Evolutionary conservation across 2,797 vertebrate species (phyloP).

Genomic region (Chaenodraco wilsoni): DNA sequence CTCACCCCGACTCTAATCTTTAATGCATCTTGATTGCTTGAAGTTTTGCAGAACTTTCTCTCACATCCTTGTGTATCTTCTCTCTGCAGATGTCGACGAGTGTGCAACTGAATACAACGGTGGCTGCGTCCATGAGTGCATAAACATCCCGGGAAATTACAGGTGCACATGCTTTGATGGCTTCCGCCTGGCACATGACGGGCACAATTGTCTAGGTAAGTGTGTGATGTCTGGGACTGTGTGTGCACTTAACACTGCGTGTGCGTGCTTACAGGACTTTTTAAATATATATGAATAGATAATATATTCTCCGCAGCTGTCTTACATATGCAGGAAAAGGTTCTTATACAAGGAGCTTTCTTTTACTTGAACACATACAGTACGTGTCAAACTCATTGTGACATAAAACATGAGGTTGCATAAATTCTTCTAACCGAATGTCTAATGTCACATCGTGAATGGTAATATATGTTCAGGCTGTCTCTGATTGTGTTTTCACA

Average conservation of each 20-base stretch:
- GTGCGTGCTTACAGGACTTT: not conserved
- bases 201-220: conserved; percentile 99
- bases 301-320: not conserved
- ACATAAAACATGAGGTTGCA: conserved; percentile 54
- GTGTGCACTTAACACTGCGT: conserved; percentile 9
- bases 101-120: conserved; percentile 86
- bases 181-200: conserved; percentile 94
- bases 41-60: conserved; percentile 6
- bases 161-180: conserved; percentile 97
- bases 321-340: conserved; percentile 33
- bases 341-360: conserved; percentile 26
- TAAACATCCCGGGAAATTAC: conserved; percentile 96
- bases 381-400: conserved; percentile 40
- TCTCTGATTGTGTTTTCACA: conserved; percentile 45
- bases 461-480: conserved; percentile 62
- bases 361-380: conserved; percentile 32
- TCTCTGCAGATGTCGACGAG: conserved; percentile 76
- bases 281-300: not conserved
- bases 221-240: conserved; percentile 28
- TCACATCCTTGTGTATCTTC: conserved; percentile 14
- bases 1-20: too few species aligned
- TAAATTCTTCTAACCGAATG: conserved; percentile 45
- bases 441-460: conserved; percentile 51
- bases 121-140: conserved; percentile 94
- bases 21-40: not conserved